phyloP scores from a whole-genome alignment of 2,888 invertebrate species.

The Elmis aenea region DNA sequence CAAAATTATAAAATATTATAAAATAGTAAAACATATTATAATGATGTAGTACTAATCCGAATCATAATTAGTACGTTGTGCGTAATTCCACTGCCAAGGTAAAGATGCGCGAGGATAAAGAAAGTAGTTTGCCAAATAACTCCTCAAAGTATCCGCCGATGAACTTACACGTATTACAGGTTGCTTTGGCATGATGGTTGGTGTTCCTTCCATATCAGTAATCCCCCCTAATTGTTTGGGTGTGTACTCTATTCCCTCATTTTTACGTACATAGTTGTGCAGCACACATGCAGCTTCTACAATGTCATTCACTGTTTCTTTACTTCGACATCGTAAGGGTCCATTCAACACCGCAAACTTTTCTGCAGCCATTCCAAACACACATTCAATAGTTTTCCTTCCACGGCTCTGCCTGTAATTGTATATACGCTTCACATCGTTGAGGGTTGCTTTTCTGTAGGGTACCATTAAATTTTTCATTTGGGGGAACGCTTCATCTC shows the following conservation, averaged over 20 bases:
- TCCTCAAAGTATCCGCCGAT: constrained; percentile 13
- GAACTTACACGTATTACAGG: constrained; percentile 8
- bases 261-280: constrained; percentile 16
- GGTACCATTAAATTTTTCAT: constrained; percentile 27
- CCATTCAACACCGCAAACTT: constrained; percentile 22
- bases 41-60: too few species aligned
- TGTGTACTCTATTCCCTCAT: constrained; percentile 4
- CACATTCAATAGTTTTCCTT: constrained; percentile 16
- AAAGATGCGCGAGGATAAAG: constrained; percentile 14
- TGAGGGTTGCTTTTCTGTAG: constrained; percentile 22
- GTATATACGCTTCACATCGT: constrained; percentile 17
- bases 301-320: constrained; percentile 14
- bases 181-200: constrained; percentile 2
- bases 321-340: constrained; percentile 16
- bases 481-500: constrained; percentile 27
- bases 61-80: too few species aligned
- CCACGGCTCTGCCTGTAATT: constrained; percentile 24
- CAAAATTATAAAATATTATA: too few species aligned
- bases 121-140: constrained; percentile 20
- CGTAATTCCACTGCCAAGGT: constrained; percentile 21
- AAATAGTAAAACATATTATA: too few species aligned
- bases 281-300: constrained; percentile 21
- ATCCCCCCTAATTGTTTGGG: neutral
- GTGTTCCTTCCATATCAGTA: constrained; percentile 1
- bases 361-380: constrained; percentile 24